phyloP scores from a whole-genome alignment of 1,140 invertebrate species.

The Caenorhabditis briggsae region DNA sequence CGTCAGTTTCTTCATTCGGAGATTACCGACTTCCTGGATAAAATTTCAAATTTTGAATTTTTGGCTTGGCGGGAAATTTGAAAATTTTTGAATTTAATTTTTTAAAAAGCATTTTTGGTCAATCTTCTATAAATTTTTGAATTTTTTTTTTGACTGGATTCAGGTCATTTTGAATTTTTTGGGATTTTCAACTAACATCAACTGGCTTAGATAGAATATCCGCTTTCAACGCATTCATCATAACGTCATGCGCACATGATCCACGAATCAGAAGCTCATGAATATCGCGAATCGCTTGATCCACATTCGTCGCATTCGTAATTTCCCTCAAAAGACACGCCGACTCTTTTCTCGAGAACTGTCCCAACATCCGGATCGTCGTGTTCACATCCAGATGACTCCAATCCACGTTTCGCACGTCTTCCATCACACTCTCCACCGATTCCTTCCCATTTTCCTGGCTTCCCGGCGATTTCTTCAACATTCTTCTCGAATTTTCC shows the following conservation, averaged over 20 bases:
- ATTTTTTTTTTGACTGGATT: too few species aligned
- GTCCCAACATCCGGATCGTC: conserved; percentile 27
- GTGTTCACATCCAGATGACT: conserved; percentile 31
- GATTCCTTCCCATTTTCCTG: background rate
- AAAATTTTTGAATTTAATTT: too few species aligned
- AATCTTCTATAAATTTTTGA: too few species aligned
- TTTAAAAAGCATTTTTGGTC: too few species aligned
- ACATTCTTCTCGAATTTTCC: background rate
- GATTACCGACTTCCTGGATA: conserved; percentile 10
- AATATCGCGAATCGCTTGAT: conserved; percentile 47
- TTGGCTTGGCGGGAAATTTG: background rate
- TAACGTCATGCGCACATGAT: conserved; percentile 22
- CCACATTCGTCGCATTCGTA: conserved; percentile 18
- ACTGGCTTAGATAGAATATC: conserved; percentile 24
- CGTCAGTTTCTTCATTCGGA: conserved; percentile 13
- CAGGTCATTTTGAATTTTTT: background rate
- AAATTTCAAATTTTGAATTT: background rate
- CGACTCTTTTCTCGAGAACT: conserved; percentile 34
- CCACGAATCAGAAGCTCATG: conserved; percentile 31
- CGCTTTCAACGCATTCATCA: conserved; percentile 8
- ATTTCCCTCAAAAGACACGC: conserved; percentile 33
- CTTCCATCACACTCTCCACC: conserved; percentile 27
- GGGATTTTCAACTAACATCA: background rate
- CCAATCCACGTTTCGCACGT: conserved; percentile 45
- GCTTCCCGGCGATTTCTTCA: too few species aligned